Conservation (phyloP, 2,888 invertebrate genomes). For the Drosophila macrospina region DNA sequence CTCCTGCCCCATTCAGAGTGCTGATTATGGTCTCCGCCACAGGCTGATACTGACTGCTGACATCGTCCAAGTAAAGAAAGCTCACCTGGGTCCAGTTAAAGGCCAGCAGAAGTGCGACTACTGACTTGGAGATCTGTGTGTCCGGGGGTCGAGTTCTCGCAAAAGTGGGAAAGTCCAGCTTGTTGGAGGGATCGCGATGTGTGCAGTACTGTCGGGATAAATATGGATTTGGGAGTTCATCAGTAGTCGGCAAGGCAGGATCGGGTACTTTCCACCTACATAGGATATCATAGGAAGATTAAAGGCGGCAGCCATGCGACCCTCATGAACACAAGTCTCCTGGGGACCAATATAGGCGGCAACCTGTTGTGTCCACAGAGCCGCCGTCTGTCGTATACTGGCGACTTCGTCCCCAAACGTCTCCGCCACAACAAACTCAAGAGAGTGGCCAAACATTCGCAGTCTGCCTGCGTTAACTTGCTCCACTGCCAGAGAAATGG, state of each 20-base stretch:
- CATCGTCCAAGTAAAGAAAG: slow-evolving; percentile 93
- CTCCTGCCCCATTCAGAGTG: slow-evolving; percentile 90
- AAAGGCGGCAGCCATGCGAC: slow-evolving; percentile 96
- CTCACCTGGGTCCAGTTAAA: slow-evolving; percentile 96
- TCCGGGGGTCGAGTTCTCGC: slow-evolving; percentile 96
- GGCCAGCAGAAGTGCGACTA: slow-evolving; percentile 92
- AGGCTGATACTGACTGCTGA: slow-evolving; percentile 90
- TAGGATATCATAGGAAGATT: slow-evolving; percentile 98
- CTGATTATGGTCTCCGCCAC: slow-evolving; percentile 92
- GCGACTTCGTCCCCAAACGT: slow-evolving; percentile 95
- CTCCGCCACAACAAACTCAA: slow-evolving; percentile 94
- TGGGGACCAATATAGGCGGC: slow-evolving; percentile 96
- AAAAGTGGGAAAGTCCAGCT: slow-evolving; percentile 94
- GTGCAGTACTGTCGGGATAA: slow-evolving; percentile 91
- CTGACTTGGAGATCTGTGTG: slow-evolving; percentile 96
- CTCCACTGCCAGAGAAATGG: slow-evolving; percentile 93
- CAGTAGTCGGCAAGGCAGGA: neutral
- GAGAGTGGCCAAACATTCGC: slow-evolving; percentile 88
- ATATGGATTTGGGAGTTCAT: neutral
- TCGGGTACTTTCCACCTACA: slow-evolving; percentile 88
- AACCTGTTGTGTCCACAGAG: slow-evolving; percentile 93
- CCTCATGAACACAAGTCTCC: slow-evolving; percentile 94
- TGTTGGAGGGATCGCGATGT: slow-evolving; percentile 95
- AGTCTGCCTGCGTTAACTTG: slow-evolving; percentile 90
- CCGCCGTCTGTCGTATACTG: slow-evolving; percentile 94